Evolutionary conservation across 2,888 invertebrate species (phyloP).

Genomic region (Lithosia quadra): DNA sequence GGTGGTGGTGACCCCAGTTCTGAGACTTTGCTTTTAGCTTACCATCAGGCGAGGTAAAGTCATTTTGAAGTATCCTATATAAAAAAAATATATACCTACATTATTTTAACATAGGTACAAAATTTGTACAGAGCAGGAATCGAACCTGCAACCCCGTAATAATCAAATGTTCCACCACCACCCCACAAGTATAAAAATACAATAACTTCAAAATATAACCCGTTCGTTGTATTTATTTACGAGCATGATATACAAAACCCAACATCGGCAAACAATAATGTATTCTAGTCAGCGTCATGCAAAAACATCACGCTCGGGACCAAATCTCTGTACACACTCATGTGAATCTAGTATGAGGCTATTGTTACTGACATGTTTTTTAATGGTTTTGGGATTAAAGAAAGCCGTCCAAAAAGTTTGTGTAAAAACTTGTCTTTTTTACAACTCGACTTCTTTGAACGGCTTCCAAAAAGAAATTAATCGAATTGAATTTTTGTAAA

Average conservation of each 20-base stretch:
- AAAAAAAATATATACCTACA: too few relatives aligned
- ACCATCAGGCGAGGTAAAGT: too few relatives aligned
- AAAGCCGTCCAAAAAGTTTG: neutral
- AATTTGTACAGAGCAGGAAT: too few relatives aligned
- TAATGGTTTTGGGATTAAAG: slow-evolving; percentile 13
- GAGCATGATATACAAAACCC: slow-evolving; percentile 12
- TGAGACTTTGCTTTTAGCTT: too few relatives aligned
- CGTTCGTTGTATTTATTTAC: neutral
- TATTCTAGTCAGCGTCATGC: slow-evolving; percentile 72
- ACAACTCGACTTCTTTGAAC: neutral
- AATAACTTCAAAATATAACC: neutral
- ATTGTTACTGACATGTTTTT: slow-evolving; percentile 33
- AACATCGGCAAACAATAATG: slow-evolving; percentile 59
- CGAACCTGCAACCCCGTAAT: neutral
- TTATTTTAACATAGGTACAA: too few relatives aligned
- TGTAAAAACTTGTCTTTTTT: neutral
- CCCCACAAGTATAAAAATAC: neutral
- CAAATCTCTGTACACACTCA: slow-evolving; percentile 59
- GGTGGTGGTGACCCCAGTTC: too few relatives aligned
- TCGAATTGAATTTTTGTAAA: too few relatives aligned
- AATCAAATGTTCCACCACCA: neutral
- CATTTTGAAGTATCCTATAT: too few relatives aligned
- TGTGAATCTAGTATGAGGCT: slow-evolving; percentile 41
- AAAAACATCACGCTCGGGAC: slow-evolving; percentile 65
- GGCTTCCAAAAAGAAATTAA: neutral